Percentiles rank a stretch among this genome's conserved stretches.
phyloP scores from a whole-genome alignment of 2,113 vertebrate species.

The Lepus timidus region DNA sequence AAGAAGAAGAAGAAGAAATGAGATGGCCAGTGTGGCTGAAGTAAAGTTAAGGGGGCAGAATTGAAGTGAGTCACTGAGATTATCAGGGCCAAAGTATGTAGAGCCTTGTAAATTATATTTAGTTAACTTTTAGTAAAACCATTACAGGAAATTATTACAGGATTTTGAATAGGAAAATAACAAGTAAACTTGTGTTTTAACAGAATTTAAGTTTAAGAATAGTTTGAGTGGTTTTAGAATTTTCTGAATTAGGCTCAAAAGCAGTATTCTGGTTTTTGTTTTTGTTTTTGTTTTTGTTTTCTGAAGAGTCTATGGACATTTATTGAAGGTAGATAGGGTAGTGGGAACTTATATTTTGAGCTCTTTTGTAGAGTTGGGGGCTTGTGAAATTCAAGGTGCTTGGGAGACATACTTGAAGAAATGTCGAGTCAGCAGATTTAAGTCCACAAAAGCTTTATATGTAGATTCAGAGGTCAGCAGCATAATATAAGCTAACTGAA shows the following conservation, averaged over 20 bases:
- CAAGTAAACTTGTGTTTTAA: conserved; percentile 4
- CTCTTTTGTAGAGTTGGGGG: neutral
- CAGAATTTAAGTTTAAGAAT: neutral
- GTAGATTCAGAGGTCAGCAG: neutral
- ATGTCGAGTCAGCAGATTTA: neutral
- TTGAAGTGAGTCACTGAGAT: neutral
- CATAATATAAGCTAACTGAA: neutral
- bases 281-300: no score
- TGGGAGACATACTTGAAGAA: neutral
- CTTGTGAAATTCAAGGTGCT: neutral
- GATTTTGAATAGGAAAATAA: neutral
- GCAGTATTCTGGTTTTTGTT: no score
- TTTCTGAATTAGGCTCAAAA: conserved; percentile 24
- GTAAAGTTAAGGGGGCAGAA: neutral
- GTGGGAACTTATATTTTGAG: neutral
- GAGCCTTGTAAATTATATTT: neutral
- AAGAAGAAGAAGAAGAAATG: neutral
- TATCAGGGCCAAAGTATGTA: neutral
- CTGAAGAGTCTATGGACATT: neutral
- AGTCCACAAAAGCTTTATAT: neutral
- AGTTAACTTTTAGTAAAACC: neutral
- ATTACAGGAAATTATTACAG: neutral
- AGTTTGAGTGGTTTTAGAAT: neutral
- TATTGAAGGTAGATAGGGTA: neutral
- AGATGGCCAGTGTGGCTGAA: neutral